Base-by-base conservation (phyloP, 2,797 vertebrate species). In the Parauchenoglanis punctatus region DNA sequence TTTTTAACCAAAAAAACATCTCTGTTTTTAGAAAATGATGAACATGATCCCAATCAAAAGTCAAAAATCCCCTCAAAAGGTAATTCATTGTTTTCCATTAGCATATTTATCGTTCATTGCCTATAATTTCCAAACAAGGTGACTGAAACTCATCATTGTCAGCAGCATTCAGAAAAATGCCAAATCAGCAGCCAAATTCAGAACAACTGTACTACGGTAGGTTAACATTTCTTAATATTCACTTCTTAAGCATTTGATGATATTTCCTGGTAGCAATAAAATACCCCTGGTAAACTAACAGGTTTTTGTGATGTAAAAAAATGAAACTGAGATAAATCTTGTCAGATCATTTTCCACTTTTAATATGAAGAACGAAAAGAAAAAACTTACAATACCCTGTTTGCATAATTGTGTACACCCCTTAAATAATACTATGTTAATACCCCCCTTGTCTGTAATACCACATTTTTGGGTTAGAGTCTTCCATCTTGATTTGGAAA, bases 21-120 rank as follows among this genome's bases (percentile, higher is more conserved):
- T 54, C 17, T 67, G 25, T 63, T 86, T 67, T 81, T 4, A 92
- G 91, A 92, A 88, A 93, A 92, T 86, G 86, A 91, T 40, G 63
- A 82, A 20, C 86, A 84, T 15, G 59, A 81, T 84, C 86, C 85
- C 61, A 86, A 78, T 28, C 85, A 31, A 65, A 80, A 52, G 17
- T 82, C 83, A 75, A 25, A 49, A 35, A 35, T 46, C 23, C 68
- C 28, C 4, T 44, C 46, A 73, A 86, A 70, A 88, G 89, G 90
- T 91, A 52, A 88, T n/a, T 72, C 0, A 15, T 67, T 84, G 70
- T 80, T 82, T 65, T 15, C 2, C 35, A 54, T 44, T 31, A 68
- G 40, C 46, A 18, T 49, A 54, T 49, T 85, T 49, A 8, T 52
- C 5, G 28, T 68, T 25, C 23, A n/a, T 84, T 82, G 13, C 4